phyloP scores from a whole-genome alignment of 2,888 invertebrate species.

The Limnephilus rhombicus region DNA sequence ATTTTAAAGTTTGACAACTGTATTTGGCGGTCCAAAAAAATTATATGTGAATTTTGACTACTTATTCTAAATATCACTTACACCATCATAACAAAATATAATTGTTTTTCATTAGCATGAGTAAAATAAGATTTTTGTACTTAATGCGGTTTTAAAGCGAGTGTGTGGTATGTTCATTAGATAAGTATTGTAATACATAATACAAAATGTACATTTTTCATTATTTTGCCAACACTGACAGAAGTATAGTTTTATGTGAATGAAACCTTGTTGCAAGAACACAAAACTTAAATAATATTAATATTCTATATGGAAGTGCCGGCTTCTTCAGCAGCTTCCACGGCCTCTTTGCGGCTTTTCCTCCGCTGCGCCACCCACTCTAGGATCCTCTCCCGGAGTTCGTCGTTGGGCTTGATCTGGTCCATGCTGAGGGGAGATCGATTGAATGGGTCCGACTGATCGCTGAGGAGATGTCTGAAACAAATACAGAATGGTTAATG shows the following conservation, averaged over 20 bases:
- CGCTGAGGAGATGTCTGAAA: constrained; percentile 89
- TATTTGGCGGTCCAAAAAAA: background rate
- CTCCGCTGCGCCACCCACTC: constrained; percentile 86
- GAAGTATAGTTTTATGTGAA: background rate
- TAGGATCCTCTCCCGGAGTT: constrained; percentile 87
- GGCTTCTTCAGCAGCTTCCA: constrained; percentile 30
- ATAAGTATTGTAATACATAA: background rate
- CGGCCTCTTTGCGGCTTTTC: constrained; percentile 58
- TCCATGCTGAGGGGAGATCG: constrained; percentile 95
- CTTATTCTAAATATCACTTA: background rate
- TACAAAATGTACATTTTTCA: background rate
- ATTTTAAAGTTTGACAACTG: background rate
- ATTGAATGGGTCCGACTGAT: constrained; percentile 98
- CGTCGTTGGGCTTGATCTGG: constrained; percentile 88
- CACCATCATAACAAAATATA: background rate
- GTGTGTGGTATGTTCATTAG: background rate
- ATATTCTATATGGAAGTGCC: constrained; percentile 10
- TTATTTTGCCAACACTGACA: background rate
- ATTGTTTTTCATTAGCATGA: background rate
- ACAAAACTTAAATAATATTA: background rate
- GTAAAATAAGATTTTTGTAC: background rate
- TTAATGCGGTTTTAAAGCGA: background rate
- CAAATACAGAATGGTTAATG: constrained; percentile 59
- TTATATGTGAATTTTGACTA: background rate
- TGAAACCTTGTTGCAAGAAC: background rate